Conservation (phyloP, 2,797 vertebrate species). For the Myotis daubentonii region DNA sequence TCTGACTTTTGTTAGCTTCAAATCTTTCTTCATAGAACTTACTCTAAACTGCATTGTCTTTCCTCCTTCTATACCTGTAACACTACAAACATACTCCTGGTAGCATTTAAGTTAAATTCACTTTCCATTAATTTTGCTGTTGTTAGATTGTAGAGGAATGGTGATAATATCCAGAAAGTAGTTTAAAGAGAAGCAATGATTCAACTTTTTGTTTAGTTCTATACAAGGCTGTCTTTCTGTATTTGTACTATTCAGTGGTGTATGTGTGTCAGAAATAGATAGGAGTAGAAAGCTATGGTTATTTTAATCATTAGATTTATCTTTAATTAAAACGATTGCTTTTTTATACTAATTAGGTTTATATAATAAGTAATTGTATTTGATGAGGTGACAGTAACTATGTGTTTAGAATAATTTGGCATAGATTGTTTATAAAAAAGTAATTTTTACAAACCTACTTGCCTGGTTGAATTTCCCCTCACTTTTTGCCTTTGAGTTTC, state of each 20-base stretch:
- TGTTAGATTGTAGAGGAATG: neutral
- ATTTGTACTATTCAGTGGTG: slow-evolving; percentile 4
- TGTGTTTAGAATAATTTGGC: neutral
- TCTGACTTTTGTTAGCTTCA: slow-evolving; percentile 14
- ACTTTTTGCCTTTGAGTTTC: slow-evolving; percentile 9
- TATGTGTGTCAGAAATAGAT: neutral
- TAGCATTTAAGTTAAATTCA: slow-evolving; percentile 36
- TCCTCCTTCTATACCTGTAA: neutral
- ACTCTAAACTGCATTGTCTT: neutral
- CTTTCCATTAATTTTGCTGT: neutral
- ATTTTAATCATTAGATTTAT: slow-evolving; percentile 45
- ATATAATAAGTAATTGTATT: slow-evolving; percentile 37
- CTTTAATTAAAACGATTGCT: slow-evolving; percentile 37
- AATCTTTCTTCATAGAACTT: neutral
- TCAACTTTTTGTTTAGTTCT: neutral
- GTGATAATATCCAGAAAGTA: slow-evolving; percentile 34
- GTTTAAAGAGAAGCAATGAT: neutral
- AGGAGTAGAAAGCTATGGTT: neutral
- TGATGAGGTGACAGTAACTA: neutral
- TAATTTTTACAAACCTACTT: slow-evolving; percentile 41
- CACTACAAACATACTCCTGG: neutral
- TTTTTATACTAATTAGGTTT: neutral
- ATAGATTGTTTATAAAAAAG: slow-evolving; percentile 39
- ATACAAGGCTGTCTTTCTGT: neutral
- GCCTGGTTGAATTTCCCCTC: neutral